phyloP scores from a whole-genome alignment of 2,797 vertebrate genomes.

The Gadopsis marmoratus region DNA sequence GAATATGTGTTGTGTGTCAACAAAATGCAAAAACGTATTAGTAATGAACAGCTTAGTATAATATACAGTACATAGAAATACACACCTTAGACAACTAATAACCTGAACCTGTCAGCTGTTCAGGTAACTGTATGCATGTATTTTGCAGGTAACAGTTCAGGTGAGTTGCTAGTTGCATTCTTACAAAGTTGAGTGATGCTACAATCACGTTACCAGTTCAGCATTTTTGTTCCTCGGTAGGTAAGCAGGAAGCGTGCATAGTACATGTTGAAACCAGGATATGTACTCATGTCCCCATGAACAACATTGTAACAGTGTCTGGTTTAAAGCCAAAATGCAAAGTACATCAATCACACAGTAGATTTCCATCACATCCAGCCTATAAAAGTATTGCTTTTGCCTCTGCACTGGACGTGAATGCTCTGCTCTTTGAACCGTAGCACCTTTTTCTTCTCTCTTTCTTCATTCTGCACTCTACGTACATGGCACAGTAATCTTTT shows the following conservation, averaged over 20 bases:
- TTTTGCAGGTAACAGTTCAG: constrained; percentile 1
- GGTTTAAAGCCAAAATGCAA: not conserved
- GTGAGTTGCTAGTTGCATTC: constrained; percentile 7
- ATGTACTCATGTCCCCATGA: constrained; percentile 5
- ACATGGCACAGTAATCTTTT: not conserved
- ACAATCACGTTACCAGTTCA: not conserved
- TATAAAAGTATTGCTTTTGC: not conserved
- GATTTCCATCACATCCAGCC: not conserved
- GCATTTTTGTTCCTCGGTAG: not conserved
- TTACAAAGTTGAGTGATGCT: not conserved
- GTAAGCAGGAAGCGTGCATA: not conserved
- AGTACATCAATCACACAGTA: not conserved
- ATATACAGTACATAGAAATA: not conserved
- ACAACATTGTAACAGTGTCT: not conserved
- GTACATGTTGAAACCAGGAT: constrained; percentile 45
- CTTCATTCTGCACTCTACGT: not conserved
- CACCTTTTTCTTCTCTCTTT: not conserved
- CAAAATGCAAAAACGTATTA: not conserved
- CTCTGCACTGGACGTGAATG: not conserved
- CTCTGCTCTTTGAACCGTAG: not conserved
- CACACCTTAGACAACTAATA: not conserved
- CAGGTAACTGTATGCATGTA: constrained; percentile 2
- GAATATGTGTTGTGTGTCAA: constrained; percentile 13
- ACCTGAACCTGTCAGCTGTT: not conserved
- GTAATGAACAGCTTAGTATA: not conserved